Evolutionary conservation across 2,113 vertebrate genomes (phyloP).

Genomic region (Hydrolagus affinis): DNA sequence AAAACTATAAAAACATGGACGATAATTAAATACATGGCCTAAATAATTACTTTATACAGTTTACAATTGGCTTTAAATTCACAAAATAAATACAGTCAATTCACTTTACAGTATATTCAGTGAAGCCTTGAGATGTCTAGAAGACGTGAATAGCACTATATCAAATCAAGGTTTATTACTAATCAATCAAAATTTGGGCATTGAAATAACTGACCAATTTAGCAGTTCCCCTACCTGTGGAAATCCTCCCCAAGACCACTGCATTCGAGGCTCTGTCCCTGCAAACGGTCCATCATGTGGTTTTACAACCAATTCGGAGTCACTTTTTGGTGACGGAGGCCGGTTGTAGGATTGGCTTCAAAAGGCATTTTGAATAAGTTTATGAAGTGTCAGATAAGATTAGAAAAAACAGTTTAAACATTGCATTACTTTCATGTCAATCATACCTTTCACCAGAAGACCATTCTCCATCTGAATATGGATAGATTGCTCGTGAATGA

Average conservation of each 20-base stretch:
- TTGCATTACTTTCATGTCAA: neutral
- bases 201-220: neutral
- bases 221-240: conserved; percentile 59
- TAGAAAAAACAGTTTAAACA: neutral
- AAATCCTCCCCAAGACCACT: conserved; percentile 87
- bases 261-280: conserved; percentile 59
- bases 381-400: neutral
- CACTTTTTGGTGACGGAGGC: conserved; percentile 68
- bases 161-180: too few species aligned
- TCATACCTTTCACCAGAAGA: conserved; percentile 52
- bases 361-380: conserved; percentile 6
- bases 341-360: conserved; percentile 49
- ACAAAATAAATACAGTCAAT: too few species aligned
- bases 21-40: too few species aligned
- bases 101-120: too few species aligned
- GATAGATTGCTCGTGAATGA: conserved; percentile 47
- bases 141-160: too few species aligned
- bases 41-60: too few species aligned
- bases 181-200: neutral
- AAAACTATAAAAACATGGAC: too few species aligned
- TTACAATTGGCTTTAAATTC: neutral
- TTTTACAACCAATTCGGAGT: conserved; percentile 78
- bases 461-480: conserved; percentile 69
- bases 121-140: too few species aligned
- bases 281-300: conserved; percentile 44